Conservation (phyloP, 2,888 invertebrate genomes). For the Acanthoscelides obtectus region DNA sequence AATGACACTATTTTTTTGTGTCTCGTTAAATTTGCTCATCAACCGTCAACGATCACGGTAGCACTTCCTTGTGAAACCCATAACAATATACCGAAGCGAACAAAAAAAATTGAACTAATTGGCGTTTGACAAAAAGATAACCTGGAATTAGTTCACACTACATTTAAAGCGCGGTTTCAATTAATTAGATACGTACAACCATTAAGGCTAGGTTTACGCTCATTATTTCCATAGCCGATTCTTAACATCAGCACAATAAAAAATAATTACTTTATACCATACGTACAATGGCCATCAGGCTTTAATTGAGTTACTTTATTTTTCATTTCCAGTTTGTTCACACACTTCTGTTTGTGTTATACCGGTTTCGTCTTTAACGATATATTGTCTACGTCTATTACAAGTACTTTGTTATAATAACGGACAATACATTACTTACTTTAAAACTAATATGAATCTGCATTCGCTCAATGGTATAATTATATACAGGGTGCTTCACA, state of each 20-base stretch:
- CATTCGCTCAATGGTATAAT: too few species aligned
- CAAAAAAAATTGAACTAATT: slow-evolving; percentile 17
- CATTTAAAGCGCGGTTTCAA: slow-evolving; percentile 24
- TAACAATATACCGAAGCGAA: slow-evolving; percentile 14
- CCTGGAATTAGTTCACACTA: slow-evolving; percentile 30
- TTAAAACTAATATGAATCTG: too few species aligned
- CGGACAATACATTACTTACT: too few species aligned
- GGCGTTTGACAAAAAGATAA: slow-evolving; percentile 20
- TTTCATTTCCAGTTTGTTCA: slow-evolving; percentile 20
- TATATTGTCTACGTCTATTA: slow-evolving; percentile 29
- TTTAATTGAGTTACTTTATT: slow-evolving; percentile 4
- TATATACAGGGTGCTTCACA: too few species aligned
- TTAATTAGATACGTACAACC: slow-evolving; percentile 22
- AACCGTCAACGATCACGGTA: neutral
- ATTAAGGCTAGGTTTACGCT: slow-evolving; percentile 2
- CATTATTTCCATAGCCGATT: neutral
- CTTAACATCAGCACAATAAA: neutral
- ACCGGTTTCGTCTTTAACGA: slow-evolving; percentile 35
- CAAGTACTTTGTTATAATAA: too few species aligned
- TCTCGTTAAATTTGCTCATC: neutral
- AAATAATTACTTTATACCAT: neutral
- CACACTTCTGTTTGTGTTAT: slow-evolving; percentile 26
- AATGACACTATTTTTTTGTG: neutral
- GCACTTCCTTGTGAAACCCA: slow-evolving; percentile 21
- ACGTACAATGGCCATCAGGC: neutral